phyloP scores from a whole-genome alignment of 2,888 invertebrate genomes.

The Harpalus rubripes region DNA sequence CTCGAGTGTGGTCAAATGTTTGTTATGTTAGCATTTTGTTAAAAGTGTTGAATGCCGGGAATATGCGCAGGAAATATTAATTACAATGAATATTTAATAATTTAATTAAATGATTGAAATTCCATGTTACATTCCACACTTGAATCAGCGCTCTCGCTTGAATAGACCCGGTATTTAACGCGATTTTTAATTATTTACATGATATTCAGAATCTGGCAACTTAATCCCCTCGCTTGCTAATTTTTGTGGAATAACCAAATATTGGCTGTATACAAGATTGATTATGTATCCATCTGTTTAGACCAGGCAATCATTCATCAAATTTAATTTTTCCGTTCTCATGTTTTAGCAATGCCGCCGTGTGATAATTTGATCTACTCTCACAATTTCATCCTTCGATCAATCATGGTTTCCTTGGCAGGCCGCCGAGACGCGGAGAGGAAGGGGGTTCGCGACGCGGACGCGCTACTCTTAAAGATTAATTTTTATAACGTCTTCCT shows the following conservation, averaged over 20 bases:
- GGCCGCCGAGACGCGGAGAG: conserved; percentile 28
- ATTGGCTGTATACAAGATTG: conserved; percentile 59
- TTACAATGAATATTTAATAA: conserved; percentile 41
- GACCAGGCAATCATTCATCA: conserved; percentile 65
- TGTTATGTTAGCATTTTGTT: too few species aligned
- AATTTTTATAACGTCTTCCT: conserved; percentile 67
- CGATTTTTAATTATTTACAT: conserved; percentile 41
- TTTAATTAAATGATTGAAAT: conserved; percentile 55
- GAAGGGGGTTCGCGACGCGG: conserved; percentile 16
- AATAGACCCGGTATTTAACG: conserved; percentile 13
- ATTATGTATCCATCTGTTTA: conserved; percentile 66
- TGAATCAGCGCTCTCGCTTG: conserved; percentile 16
- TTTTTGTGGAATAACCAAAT: conserved; percentile 50
- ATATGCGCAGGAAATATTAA: conserved; percentile 10
- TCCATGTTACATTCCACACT: conserved; percentile 33
- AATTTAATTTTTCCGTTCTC: conserved; percentile 66
- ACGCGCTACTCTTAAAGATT: conserved; percentile 65
- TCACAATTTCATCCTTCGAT: conserved; percentile 66
- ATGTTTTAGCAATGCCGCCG: conserved; percentile 64
- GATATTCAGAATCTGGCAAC: conserved; percentile 13
- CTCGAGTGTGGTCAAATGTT: too few species aligned
- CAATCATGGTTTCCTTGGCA: conserved; percentile 65
- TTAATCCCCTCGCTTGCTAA: conserved; percentile 31
- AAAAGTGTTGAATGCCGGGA: not conserved
- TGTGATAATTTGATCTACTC: conserved; percentile 67